A percentile compares a stretch with the other conserved stretches of the same genome.
Evolutionary conservation across 2,888 invertebrate genomes (phyloP).

Genomic region (Oxyteleia sp.): DNA sequence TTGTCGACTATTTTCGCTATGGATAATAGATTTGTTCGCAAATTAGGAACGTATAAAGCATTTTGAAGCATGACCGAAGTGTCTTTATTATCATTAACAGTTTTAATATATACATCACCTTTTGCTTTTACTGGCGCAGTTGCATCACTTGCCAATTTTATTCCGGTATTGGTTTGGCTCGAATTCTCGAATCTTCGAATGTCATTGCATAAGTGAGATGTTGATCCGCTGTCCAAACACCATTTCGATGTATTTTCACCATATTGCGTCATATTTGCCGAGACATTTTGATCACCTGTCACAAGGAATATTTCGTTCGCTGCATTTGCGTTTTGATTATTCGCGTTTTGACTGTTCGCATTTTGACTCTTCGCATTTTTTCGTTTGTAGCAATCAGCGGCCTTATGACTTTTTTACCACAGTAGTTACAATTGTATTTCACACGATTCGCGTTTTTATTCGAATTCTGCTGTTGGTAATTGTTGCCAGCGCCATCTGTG

Average conservation of each 20-base stretch:
- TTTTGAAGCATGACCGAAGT: not conserved
- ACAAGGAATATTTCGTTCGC: not conserved
- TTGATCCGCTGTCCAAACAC: not conserved
- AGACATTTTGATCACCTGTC: too few species aligned
- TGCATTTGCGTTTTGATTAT: not conserved
- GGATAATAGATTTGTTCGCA: conserved; percentile 59
- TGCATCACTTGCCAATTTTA: not conserved
- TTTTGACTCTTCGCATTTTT: too few species aligned
- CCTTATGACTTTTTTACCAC: not conserved
- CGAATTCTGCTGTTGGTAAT: too few species aligned
- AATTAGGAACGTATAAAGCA: conserved; percentile 19
- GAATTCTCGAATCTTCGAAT: not conserved
- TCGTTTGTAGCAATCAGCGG: not conserved
- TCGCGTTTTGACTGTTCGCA: not conserved
- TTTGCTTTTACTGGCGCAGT: conserved; percentile 9
- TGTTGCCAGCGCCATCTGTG: too few species aligned
- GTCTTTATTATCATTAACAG: not conserved
- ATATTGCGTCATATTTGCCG: not conserved
- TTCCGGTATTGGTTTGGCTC: not conserved
- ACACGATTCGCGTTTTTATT: not conserved
- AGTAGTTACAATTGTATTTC: not conserved
- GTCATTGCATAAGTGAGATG: not conserved
- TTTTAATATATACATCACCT: conserved; percentile 3
- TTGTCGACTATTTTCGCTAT: conserved; percentile 57
- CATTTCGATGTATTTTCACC: not conserved